Base-by-base conservation (phyloP, 1,140 invertebrate genomes). In the Papilio dardanus region DNA sequence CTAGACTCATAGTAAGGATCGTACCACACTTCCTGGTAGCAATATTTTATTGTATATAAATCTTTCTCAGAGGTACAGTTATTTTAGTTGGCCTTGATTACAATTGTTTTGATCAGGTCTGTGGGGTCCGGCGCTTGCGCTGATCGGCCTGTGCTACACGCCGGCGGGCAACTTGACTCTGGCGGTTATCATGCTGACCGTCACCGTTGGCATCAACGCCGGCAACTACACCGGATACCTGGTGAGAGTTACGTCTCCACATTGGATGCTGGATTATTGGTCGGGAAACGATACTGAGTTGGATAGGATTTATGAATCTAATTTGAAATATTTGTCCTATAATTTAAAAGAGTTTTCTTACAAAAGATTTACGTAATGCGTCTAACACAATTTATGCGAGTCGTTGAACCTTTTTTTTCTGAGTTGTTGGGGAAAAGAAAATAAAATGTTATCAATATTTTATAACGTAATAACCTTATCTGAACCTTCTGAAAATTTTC, bases 121-220 rank as follows among this genome's bases (percentile, higher is more conserved):
- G 74, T 86, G 92, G 65, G 84, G 92, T 0, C 94, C 95, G 14
- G 95, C 94, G 14, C 28, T 94, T 10, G 94, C 94, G 12, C 80
- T 96, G 19, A 83, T 96, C 21, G 92, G 84, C 3, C 82, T 95
- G 5, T 93, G 93, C 28, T 96, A 94, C 76, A 79, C 94, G 7
- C 82, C 85, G 8, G 88, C 84, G 5, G 90, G 92, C 1, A 86
- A 94, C 42, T 84, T 87, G 31, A 83, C 68, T 3, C 37, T 93
- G 3, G 94, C 95, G 0, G 93, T 95, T 0, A 74, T 78, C 1
- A 79, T 96, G 21, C 86, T 96, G 0, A 90, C 94, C 1, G 71
- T 95, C 0, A 95, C 96, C 7, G 95, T 97, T 5, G 95, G 95
- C 1, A 85, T 96, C 6, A 96, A 97, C 76, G 95, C 96, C 19